Evolutionary conservation across 2,888 invertebrate genomes (phyloP), one percentile per base, ranked within the genome.

Genomic region (Ctena decussata): DNA sequence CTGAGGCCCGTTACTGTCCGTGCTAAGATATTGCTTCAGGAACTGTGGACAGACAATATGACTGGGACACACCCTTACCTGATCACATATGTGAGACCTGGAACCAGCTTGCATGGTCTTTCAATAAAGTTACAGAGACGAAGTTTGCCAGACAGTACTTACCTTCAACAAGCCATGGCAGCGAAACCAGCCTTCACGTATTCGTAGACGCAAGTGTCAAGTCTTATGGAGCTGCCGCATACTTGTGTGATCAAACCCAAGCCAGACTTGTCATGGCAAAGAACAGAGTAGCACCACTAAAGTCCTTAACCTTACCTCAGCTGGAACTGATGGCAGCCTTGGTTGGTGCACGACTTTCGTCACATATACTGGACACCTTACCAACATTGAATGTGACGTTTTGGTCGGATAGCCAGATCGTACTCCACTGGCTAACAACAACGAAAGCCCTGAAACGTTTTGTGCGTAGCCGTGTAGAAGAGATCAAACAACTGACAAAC

Each of bases 291-390:
- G 80, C 86, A 39, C 82, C 86, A 32, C 37, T 87, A 39, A 84
- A 79, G 49, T n/a, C 30, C 27, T 30, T 77, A 5, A 85, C 78
- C 30, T 60, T 85, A 49, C 83, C 85, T 37, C 77, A 77, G 72
- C 70, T 87, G 3, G 84, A 86, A 46, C 41, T 86, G 18, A 86
- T 86, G 84, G 81, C 78, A 37, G 81, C 86, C 15, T 69, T 75
- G 18, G 65, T 84, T 37, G 86, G 81, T 74, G 80, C 75, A n/a
- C 69, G 81, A n/a, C 71, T 84, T 18, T 73, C 69, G 18, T 39
- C 53, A n/a, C 82, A 83, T 72, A 15, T 83, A 35, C 73, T 53
- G 57, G 15, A 57, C 27, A 18, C 72, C 18, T 24, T 80, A n/a
- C n/a, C n/a, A n/a, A n/a, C n/a, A n/a, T n/a, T 39, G 37, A 24